phyloP scores from a whole-genome alignment of 2,888 invertebrate species.

The Notocelia uddmanniana region DNA sequence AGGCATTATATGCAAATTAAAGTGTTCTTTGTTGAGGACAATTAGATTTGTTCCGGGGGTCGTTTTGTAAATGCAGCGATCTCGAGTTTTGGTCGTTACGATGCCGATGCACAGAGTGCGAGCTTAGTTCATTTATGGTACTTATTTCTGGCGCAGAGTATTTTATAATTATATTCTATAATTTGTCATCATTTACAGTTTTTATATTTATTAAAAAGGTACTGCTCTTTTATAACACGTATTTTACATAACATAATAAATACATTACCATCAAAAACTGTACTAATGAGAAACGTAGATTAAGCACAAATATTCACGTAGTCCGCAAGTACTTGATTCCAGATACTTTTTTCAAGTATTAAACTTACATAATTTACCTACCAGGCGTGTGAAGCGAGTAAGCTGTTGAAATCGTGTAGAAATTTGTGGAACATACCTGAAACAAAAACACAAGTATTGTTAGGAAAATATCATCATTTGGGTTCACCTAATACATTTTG shows the following conservation, averaged over 20 bases:
- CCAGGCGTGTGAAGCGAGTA: too few relatives aligned
- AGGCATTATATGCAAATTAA: conserved; percentile 68
- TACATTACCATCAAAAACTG: too few relatives aligned
- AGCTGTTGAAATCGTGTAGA: not conserved
- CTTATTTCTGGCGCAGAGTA: too few relatives aligned
- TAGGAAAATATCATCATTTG: not conserved
- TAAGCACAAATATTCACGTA: not conserved
- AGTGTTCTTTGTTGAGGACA: conserved; percentile 61
- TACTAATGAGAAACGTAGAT: not conserved
- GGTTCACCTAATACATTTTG: too few relatives aligned
- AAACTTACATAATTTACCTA: too few relatives aligned
- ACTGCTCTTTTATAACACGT: too few relatives aligned
- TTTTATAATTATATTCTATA: too few relatives aligned
- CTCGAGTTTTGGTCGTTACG: not conserved
- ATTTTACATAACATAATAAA: too few relatives aligned
- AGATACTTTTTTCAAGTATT: too few relatives aligned
- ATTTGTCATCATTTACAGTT: too few relatives aligned
- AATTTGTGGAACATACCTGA: conserved; percentile 22
- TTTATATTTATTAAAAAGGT: too few relatives aligned
- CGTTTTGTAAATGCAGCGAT: conserved; percentile 57
- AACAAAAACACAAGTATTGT: conserved; percentile 15
- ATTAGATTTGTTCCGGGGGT: conserved; percentile 60
- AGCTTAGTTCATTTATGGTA: not conserved
- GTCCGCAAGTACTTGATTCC: not conserved
- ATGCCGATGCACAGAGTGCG: conserved; percentile 19